These are phyloP conservation scores for Neodiprion pinetum DNA, from an alignment of 1,140 invertebrate genomes.

Conservation along the genomic window DNA sequence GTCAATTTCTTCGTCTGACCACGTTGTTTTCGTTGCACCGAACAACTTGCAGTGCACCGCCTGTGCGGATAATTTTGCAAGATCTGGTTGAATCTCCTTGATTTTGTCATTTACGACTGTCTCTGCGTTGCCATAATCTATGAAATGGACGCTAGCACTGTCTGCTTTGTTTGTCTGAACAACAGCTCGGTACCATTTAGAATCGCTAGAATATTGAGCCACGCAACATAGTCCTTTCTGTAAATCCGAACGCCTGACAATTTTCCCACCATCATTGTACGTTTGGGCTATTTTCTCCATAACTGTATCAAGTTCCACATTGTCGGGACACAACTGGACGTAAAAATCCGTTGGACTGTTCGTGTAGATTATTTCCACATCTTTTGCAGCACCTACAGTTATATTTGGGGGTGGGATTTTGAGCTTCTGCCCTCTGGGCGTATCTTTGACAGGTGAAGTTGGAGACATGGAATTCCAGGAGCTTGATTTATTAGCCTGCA, in stretches of 20 bases:
- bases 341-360: conserved; percentile 59
- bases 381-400: conserved; percentile 38
- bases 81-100: conserved; percentile 47
- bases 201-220: conserved; percentile 64
- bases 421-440: neutral
- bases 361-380: conserved; percentile 45
- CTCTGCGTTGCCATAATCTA: conserved; percentile 66
- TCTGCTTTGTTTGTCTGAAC: conserved; percentile 52
- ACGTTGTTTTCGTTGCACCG: conserved; percentile 33
- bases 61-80: conserved; percentile 47
- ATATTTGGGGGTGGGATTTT: conserved; percentile 40
- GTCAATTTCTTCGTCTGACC: conserved; percentile 35
- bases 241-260: conserved; percentile 30
- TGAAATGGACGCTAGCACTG: conserved; percentile 56
- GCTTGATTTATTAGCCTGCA: conserved; percentile 15
- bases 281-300: conserved; percentile 50
- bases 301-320: conserved; percentile 50
- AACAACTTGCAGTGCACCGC: conserved; percentile 54
- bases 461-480: conserved; percentile 15
- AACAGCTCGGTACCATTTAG: conserved; percentile 64
- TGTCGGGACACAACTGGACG: conserved; percentile 54
- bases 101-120: conserved; percentile 43
- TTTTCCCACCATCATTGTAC: conserved; percentile 42
- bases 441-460: neutral
- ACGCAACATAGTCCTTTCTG: conserved; percentile 50